Base-by-base conservation (phyloP, 2,888 invertebrate species). In the Sinodicranocentrus sp. region DNA sequence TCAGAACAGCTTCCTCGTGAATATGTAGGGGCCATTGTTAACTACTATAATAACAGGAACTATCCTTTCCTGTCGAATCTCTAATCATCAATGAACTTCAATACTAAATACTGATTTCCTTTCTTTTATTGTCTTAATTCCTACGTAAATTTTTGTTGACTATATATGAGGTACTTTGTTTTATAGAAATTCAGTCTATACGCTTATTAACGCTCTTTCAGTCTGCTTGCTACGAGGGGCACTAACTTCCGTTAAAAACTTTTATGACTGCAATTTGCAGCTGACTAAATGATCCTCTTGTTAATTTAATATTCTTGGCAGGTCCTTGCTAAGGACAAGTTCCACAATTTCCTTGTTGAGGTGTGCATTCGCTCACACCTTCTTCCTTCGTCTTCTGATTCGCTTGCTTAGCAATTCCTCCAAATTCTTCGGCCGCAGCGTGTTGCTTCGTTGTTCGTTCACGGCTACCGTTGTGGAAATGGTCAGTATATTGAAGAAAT, bases 1-100 rank as follows among this genome's bases (percentile, higher is more conserved):
- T 48, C 72, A 70, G 67, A 15, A 33, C 73, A 68, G 26, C 57
- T 82, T 68, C 68, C 82, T 25, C 61, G 65, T 1, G 70, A 61
- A 59, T 75, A 82, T 19, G 82, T 82, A n/a, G 82, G 82, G 75
- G 82, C 82, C 82, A 82, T 82, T 57, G 57, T 57, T 57, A 21
- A 8, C 23, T 57, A 57, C 48, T 6, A 23, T 57, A 23, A 57
- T 23, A 21, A 57, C 57, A 57, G 57, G 21, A 21, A 21, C 23
- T 19, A 57, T 5, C 15, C 21, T 23, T 23, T 57, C 10, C 23
- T 21, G 21, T 5, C 19, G 6, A 23, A 21, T 21, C 21, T 23
- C 23, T 57, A 57, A 2, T 6, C 57, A 57, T 57, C 57, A 23
- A 57, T 57, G 19, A 23, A 23, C 21, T 57, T 57, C 57, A 57